Evolutionary conservation across 92 coral and sea anemone species (phyloP), one percentile per base, ranked within the genome.

Genomic region (Umimayanthus kanabou): DNA sequence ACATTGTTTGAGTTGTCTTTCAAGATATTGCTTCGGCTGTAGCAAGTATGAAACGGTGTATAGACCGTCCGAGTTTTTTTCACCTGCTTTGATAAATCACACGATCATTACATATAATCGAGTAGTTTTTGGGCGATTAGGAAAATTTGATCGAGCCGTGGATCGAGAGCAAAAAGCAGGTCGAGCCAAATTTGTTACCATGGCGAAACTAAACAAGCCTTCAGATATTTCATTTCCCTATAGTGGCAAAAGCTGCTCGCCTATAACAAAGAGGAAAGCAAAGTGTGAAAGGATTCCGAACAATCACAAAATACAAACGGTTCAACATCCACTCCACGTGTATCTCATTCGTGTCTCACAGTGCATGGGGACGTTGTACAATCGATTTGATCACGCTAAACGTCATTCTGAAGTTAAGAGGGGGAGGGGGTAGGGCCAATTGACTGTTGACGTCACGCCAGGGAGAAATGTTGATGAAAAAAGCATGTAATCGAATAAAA

Each of bases 361-460:
- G 14, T 61, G 10, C 4, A 71, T n/a, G 76, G 76, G 76, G 76
- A 9, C 76, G 76, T 20, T 39, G 76, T 71, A 71, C 3, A 71
- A 23, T 71, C 76, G 76, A 71, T 6, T 70, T 71, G 76, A 71
- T 71, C 33, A 71, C 76, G 45, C 76, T 71, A 0, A 71, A 1
- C 39, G 76, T 71, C 39, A 71, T 71, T 71, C 2, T 71, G 76
- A 71, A 71, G 29, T 71, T 71, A 71, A 71, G 76, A 71, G 76
- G 76, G 76, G 30, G 76, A 20, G 76, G 76, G 76, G 76, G 30
- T 61, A 4, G 11, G 14, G 69, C 69, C 69, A 61, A 9, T 61
- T 61, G 69, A 61, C 69, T 4, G 69, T 9, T 61, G 69, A 5
- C 69, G 4, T 61, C 14, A 9, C 37, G 37, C 2, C 2, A 61